phyloP scores from a whole-genome alignment of 2,888 invertebrate genomes.

The Tanaodytes sp. region DNA sequence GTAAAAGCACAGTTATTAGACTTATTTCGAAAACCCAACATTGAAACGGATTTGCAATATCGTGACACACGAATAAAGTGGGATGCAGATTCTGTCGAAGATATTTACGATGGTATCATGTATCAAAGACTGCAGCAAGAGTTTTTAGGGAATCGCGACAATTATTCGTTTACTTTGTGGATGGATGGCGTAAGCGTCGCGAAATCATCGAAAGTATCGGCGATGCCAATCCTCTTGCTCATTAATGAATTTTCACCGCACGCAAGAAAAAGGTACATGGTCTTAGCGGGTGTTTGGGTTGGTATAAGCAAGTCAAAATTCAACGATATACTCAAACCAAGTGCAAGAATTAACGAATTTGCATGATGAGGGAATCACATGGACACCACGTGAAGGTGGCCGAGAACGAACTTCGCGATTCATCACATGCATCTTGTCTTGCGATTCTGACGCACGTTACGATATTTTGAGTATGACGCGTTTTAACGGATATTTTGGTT shows the following conservation, averaged over 20 bases:
- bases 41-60: neutral
- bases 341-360: neutral
- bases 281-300: constrained; percentile 9
- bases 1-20: constrained; percentile 11
- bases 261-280: no score
- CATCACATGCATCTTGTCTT: constrained; percentile 1
- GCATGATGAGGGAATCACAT: neutral
- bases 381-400: constrained; percentile 6
- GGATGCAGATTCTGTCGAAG: constrained; percentile 9
- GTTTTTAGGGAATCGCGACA: constrained; percentile 4
- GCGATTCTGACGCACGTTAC: constrained; percentile 9
- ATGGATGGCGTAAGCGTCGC: constrained; percentile 4
- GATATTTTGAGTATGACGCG: constrained; percentile 6
- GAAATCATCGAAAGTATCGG: neutral
- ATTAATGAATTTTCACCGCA: constrained; percentile 18
- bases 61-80: constrained; percentile 3
- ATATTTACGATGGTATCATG: constrained; percentile 14
- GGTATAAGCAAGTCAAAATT: neutral
- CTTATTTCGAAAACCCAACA: neutral
- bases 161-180: constrained; percentile 17
- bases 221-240: neutral
- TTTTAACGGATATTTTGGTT: constrained; percentile 13
- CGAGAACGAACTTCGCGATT: neutral
- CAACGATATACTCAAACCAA: neutral
- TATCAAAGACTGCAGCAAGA: constrained; percentile 1